Percentiles rank a stretch among this genome's conserved stretches.
These are phyloP conservation scores for Gorsachius goisagi DNA, from an alignment of 2,113 vertebrate species.

Conservation along the genomic window DNA sequence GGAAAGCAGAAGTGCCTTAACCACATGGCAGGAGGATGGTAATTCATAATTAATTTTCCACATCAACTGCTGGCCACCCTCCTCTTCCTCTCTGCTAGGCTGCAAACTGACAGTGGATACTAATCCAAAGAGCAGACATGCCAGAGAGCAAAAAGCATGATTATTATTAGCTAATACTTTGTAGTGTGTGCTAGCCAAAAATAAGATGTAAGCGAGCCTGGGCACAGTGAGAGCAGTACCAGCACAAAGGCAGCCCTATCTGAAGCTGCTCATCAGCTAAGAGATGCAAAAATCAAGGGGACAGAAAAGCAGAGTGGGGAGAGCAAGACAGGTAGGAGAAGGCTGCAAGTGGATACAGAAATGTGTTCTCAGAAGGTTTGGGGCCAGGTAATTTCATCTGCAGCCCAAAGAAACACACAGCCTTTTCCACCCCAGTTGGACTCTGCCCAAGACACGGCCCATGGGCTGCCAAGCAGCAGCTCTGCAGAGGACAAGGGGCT, in stretches of 20 bases:
- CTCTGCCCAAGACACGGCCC: neutral
- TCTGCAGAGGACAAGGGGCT: neutral
- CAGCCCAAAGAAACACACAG: neutral
- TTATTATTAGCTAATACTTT: neutral
- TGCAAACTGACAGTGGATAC: neutral
- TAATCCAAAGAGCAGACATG: neutral
- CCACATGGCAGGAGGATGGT: neutral
- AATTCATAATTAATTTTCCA: slow-evolving; percentile 43
- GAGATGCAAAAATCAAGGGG: neutral
- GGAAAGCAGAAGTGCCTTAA: slow-evolving; percentile 6
- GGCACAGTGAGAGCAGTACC: neutral
- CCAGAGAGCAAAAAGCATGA: neutral
- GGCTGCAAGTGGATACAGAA: neutral
- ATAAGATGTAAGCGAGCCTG: neutral
- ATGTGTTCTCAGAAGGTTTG: neutral
- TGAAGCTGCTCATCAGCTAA: neutral
- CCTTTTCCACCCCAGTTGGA: neutral
- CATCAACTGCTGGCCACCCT: neutral
- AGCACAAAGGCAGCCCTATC: neutral
- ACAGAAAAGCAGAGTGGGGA: neutral
- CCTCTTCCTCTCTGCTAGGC: slow-evolving; percentile 34
- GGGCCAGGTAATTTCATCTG: neutral
- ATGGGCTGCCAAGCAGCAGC: neutral
- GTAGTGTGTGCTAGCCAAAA: neutral
- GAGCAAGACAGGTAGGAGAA: neutral